phyloP scores from a whole-genome alignment of 2,113 vertebrate species.

The Phalacrocorax brasilianus region DNA sequence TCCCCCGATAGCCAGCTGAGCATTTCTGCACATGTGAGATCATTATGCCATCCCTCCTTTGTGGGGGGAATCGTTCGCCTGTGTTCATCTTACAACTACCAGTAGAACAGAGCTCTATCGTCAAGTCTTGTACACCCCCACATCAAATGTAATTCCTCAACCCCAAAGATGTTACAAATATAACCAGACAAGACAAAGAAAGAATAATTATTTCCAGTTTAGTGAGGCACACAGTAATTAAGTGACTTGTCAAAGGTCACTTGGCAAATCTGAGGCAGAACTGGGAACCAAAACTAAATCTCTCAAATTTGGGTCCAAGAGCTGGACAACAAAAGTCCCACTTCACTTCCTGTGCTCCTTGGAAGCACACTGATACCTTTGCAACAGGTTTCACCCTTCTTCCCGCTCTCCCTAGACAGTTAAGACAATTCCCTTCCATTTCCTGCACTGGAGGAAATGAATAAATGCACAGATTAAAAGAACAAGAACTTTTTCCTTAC shows the following conservation, averaged over 20 bases:
- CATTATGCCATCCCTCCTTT: neutral
- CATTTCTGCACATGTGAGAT: neutral
- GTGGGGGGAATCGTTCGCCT: neutral
- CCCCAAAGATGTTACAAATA: neutral
- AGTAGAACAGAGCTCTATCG: accelerated
- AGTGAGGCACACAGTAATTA: neutral
- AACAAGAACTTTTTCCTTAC: constrained; percentile 23
- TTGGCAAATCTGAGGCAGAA: neutral
- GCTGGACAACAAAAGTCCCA: neutral
- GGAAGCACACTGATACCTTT: neutral
- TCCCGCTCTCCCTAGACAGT: neutral
- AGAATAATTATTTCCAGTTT: neutral
- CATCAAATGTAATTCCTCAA: neutral
- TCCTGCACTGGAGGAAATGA: neutral
- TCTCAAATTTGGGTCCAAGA: neutral
- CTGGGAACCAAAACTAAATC: neutral
- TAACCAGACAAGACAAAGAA: neutral
- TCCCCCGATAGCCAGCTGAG: neutral
- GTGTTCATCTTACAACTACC: neutral
- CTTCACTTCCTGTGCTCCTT: neutral
- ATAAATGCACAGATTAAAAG: neutral
- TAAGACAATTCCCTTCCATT: constrained; percentile 7
- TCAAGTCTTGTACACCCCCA: neutral
- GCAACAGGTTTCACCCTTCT: neutral
- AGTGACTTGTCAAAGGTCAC: constrained; percentile 20